These are phyloP conservation scores for Tenualosa ilisha DNA, from an alignment of 2,797 vertebrate genomes.

Conservation along the genomic window DNA sequence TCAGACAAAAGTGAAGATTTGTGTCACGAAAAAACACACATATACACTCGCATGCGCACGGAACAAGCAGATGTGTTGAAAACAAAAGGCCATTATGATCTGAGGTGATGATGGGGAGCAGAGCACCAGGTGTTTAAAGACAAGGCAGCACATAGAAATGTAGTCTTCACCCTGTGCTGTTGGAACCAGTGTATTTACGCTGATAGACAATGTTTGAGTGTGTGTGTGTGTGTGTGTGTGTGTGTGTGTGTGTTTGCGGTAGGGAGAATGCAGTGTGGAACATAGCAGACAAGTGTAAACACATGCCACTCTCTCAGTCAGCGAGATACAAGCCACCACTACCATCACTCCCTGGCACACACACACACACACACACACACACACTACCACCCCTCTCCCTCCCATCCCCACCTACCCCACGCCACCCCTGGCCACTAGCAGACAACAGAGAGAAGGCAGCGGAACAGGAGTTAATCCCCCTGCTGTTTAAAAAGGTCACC, in stretches of 20 bases:
- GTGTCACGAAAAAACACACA: not conserved
- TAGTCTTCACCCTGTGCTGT: too few relatives aligned
- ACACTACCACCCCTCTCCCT: not conserved
- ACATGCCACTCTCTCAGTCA: not conserved
- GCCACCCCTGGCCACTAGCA: slow-evolving; percentile 63
- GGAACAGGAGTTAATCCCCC: slow-evolving; percentile 87
- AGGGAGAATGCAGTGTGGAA: not conserved
- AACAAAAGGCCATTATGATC: not conserved
- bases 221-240: not conserved
- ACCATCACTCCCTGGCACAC: not conserved
- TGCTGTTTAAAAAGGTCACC: slow-evolving; percentile 85
- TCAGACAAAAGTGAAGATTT: not conserved
- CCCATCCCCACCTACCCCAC: slow-evolving; percentile 65
- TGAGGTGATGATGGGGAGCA: not conserved
- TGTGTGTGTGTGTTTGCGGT: not conserved
- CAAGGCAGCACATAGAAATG: too few relatives aligned
- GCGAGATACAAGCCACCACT: not conserved
- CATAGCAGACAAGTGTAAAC: not conserved
- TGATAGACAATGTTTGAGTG: not conserved
- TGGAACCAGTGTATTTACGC: not conserved
- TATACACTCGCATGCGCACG: not conserved
- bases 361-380: slow-evolving; percentile 5
- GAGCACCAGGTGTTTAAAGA: not conserved
- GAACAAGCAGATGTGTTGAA: not conserved
- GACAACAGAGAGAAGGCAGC: slow-evolving; percentile 61